These are phyloP conservation scores for Plectus sambesii DNA, from an alignment of 1,140 invertebrate species.

Conservation along the genomic window DNA sequence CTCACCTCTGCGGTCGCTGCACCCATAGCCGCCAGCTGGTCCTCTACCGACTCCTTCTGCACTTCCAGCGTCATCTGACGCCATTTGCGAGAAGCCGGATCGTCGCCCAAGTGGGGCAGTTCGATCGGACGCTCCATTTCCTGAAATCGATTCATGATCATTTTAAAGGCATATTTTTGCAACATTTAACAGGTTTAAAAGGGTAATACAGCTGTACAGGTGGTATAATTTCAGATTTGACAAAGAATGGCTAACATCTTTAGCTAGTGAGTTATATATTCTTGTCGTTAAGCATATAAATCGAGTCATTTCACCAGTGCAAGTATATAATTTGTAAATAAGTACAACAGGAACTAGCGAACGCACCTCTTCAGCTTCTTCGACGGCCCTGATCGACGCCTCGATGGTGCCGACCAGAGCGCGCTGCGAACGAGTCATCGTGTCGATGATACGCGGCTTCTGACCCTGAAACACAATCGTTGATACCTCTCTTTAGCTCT, in stretches of 20 bases:
- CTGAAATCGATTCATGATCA: too few relatives aligned
- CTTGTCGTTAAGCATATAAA: too few relatives aligned
- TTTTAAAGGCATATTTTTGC: too few relatives aligned
- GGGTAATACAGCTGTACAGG: too few relatives aligned
- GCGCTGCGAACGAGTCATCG: slow-evolving; percentile 74
- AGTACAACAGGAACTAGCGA: slow-evolving; percentile 52
- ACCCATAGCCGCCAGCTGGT: slow-evolving; percentile 95
- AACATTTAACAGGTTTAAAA: too few relatives aligned
- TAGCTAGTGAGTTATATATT: too few relatives aligned
- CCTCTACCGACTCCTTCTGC: slow-evolving; percentile 86
- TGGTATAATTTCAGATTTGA: too few relatives aligned
- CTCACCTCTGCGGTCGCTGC: slow-evolving; percentile 93
- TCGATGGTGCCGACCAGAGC: slow-evolving; percentile 79
- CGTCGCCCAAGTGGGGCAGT: slow-evolving; percentile 35
- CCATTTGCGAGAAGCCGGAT: slow-evolving; percentile 19
- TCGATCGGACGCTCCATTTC: slow-evolving; percentile 40
- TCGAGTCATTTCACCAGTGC: too few relatives aligned
- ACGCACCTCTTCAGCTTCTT: slow-evolving; percentile 67
- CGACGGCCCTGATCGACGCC: slow-evolving; percentile 66
- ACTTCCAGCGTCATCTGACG: slow-evolving; percentile 66
- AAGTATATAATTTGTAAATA: too few relatives aligned
- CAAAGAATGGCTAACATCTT: too few relatives aligned
- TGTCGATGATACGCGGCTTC: slow-evolving; percentile 68
- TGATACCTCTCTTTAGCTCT: too few relatives aligned
- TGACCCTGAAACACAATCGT: slow-evolving; percentile 66